These are phyloP conservation scores for Apis laboriosa DNA, from an alignment of 1,140 invertebrate genomes.

Conservation along the genomic window DNA sequence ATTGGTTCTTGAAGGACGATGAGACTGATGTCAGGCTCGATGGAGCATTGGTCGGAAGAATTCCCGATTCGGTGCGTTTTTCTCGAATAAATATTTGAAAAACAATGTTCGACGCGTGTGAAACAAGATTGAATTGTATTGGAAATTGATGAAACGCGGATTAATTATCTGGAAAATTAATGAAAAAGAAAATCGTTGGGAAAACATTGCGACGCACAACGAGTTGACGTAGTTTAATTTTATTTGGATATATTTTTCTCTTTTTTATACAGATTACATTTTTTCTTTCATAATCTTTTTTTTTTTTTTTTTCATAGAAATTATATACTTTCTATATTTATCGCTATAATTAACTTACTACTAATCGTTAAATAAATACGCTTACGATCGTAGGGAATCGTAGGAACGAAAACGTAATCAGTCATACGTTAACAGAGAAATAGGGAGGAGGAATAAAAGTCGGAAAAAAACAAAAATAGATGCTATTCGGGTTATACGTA, in stretches of 20 bases:
- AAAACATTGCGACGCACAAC: not conserved
- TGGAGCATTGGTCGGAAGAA: not conserved
- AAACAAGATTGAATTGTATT: no score
- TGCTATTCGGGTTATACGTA: constrained; percentile 38
- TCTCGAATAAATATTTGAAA: constrained; percentile 17
- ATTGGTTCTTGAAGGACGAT: constrained; percentile 68
- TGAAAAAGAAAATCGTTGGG: not conserved
- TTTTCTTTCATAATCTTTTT: not conserved
- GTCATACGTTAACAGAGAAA: no score
- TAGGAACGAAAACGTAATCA: not conserved
- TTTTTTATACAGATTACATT: not conserved
- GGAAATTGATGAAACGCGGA: not conserved
- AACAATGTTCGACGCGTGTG: not conserved
- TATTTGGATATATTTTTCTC: not conserved
- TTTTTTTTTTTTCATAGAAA: not conserved
- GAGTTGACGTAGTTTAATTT: not conserved
- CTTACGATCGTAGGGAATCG: not conserved
- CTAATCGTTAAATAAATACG: not conserved
- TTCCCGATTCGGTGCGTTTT: not conserved
- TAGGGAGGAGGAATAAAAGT: not conserved
- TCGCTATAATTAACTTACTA: not conserved
- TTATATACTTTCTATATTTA: not conserved
- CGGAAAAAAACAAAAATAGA: constrained; percentile 21
- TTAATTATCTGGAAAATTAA: not conserved
- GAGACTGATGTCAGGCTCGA: constrained; percentile 35